Conservation (phyloP, 2,797 vertebrate species). For the Leptodactylus fallax region DNA sequence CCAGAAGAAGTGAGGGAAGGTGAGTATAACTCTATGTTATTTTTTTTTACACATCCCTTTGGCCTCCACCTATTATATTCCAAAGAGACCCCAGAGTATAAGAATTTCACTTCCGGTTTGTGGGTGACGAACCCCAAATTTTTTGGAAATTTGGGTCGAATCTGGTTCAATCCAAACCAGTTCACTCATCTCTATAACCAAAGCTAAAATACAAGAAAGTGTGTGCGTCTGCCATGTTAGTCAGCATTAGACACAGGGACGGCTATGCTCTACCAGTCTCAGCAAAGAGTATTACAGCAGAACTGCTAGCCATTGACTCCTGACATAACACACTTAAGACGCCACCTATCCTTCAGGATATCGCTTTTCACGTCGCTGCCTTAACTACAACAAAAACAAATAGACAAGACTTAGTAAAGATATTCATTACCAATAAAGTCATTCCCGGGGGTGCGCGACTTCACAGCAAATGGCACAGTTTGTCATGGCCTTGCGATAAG, state of each 20-base stretch:
- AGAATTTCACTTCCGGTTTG: no score
- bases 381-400: background rate
- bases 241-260: background rate
- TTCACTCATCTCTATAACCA: no score
- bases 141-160: no score
- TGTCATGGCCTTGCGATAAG: background rate
- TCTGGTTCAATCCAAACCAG: no score
- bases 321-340: background rate
- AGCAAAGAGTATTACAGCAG: background rate
- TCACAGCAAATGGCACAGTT: conserved; percentile 9
- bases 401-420: conserved; percentile 1
- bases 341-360: background rate
- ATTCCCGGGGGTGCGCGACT: conserved; percentile 8
- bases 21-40: no score
- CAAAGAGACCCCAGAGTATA: no score
- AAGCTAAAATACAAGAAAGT: no score
- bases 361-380: background rate
- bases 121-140: no score
- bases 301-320: background rate
- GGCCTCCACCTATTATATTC: no score
- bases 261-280: background rate
- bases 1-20: no score
- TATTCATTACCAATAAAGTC: conserved; percentile 30
- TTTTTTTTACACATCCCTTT: no score
- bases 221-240: no score